A percentile compares a stretch with the other conserved stretches of the same genome.
Conservation (phyloP, 64 coral and sea anemone species). For the Dendrophyllia cribrosa region DNA sequence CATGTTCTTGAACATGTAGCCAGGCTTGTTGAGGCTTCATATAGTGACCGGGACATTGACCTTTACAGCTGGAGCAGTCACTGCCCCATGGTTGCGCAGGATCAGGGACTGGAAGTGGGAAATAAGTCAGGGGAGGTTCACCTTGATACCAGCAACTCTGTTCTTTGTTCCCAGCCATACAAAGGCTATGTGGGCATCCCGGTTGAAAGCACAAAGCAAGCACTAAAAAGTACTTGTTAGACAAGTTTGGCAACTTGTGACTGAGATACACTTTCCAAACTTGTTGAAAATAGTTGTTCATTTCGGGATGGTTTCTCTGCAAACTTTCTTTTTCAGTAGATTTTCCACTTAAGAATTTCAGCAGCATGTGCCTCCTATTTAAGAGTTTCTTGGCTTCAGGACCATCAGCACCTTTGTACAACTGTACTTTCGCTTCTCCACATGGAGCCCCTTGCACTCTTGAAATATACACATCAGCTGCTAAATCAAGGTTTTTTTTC, state of each 20-base stretch:
- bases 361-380: conserved; percentile 18
- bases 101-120: conserved; percentile 46
- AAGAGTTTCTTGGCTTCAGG: conserved; percentile 8
- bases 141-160: conserved; percentile 26
- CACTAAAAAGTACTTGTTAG: conserved; percentile 39
- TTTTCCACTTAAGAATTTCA: conserved; percentile 22
- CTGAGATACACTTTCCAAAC: conserved; percentile 27
- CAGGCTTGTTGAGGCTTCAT: conserved; percentile 9
- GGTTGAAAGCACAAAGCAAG: conserved; percentile 46
- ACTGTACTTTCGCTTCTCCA: conserved; percentile 25
- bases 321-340: not conserved
- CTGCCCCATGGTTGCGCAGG: not conserved
- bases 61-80: conserved; percentile 29
- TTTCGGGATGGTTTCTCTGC: conserved; percentile 13
- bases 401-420: conserved; percentile 23
- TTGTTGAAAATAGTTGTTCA: conserved; percentile 2
- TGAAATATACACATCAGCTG: conserved; percentile 46
- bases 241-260: conserved; percentile 1
- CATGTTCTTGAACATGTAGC: conserved; percentile 23
- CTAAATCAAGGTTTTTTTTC: conserved; percentile 37
- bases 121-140: conserved; percentile 3
- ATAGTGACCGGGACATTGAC: conserved; percentile 34
- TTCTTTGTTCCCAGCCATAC: not conserved
- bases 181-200: conserved; percentile 31
- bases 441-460: conserved; percentile 30